These are phyloP conservation scores for Gorsachius goisagi DNA, from an alignment of 2,113 vertebrate genomes.

Conservation along the genomic window DNA sequence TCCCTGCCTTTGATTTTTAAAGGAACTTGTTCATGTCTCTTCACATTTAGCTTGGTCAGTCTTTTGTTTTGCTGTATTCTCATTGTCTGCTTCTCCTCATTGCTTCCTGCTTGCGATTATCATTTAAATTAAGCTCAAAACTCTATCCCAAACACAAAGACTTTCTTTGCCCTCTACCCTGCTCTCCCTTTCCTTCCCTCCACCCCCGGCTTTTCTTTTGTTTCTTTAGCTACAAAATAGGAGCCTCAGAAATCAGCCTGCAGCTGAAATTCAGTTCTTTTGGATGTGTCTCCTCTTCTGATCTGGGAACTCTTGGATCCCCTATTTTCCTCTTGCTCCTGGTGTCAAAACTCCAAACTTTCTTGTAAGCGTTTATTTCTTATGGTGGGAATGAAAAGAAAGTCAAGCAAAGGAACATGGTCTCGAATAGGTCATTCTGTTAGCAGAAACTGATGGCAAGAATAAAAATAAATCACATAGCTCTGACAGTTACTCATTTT, in stretches of 20 bases:
- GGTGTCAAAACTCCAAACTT: slow-evolving; percentile 14
- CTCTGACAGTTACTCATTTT: slow-evolving; percentile 67
- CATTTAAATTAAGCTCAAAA: slow-evolving; percentile 40
- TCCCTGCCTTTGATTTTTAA: slow-evolving; percentile 6
- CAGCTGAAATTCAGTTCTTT: neutral
- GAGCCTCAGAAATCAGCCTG: neutral
- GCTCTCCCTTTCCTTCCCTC: neutral
- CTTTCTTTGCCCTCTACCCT: neutral
- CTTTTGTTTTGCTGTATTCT: neutral
- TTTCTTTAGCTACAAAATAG: slow-evolving; percentile 5
- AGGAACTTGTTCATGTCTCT: neutral
- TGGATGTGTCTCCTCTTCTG: neutral
- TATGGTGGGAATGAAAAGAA: slow-evolving; percentile 9
- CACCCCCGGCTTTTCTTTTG: neutral
- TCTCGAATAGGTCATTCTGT: slow-evolving; percentile 70
- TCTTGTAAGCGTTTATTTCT: slow-evolving; percentile 40
- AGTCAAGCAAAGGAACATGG: slow-evolving; percentile 32
- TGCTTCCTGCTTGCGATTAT: neutral
- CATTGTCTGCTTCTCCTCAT: neutral
- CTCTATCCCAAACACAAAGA: neutral
- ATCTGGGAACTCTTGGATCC: neutral
- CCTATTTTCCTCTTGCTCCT: neutral
- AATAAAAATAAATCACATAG: slow-evolving; percentile 77
- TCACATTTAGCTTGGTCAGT: neutral
- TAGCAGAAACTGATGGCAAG: slow-evolving; percentile 72